phyloP scores from a whole-genome alignment of 2,113 vertebrate species.

The Pluvianellus socialis region DNA sequence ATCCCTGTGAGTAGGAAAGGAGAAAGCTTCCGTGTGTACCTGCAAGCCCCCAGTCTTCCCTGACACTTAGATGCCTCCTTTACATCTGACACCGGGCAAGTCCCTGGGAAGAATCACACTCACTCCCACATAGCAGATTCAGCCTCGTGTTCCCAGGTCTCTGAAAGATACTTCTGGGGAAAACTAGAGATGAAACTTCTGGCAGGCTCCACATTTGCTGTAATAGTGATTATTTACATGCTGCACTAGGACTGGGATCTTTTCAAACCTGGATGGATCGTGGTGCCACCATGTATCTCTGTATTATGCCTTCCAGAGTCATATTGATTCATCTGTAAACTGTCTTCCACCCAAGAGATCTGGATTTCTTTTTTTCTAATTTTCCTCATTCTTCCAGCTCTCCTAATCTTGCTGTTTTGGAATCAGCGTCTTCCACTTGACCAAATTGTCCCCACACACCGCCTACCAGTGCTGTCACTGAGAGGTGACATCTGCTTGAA shows the following conservation, averaged over 20 bases:
- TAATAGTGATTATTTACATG: background rate
- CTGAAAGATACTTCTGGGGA: background rate
- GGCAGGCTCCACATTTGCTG: background rate
- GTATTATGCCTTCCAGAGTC: background rate
- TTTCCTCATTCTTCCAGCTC: background rate
- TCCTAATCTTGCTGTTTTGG: background rate
- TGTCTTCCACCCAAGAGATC: background rate
- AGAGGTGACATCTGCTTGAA: background rate
- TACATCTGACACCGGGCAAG: background rate
- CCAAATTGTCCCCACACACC: background rate
- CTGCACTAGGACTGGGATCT: background rate
- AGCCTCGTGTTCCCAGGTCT: background rate
- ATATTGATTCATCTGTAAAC: background rate
- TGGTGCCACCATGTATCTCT: background rate
- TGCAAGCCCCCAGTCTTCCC: background rate
- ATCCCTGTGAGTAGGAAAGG: background rate
- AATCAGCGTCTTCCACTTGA: background rate
- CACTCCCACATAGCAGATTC: background rate
- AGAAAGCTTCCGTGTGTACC: background rate
- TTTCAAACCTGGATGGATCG: background rate
- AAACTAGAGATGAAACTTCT: background rate
- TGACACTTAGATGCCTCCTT: background rate
- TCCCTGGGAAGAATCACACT: background rate
- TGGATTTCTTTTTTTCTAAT: background rate
- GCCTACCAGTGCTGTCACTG: background rate